These are phyloP conservation scores for Hymenochirus boettgeri DNA, from an alignment of 2,113 vertebrate species.

Conservation along the genomic window DNA sequence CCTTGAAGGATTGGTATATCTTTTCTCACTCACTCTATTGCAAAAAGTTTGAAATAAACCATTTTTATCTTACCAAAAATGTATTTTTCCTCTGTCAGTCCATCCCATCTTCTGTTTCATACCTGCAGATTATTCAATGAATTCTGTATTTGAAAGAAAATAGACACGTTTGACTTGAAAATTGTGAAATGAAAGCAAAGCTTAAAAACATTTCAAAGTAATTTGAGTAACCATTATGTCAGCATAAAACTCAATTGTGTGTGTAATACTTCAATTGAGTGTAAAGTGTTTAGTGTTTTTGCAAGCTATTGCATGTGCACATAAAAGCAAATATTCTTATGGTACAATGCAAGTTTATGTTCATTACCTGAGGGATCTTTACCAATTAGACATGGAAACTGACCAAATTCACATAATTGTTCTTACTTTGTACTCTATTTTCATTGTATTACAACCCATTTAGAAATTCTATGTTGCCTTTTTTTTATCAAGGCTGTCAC, in stretches of 20 bases:
- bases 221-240: conserved; percentile 25
- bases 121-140: conserved; percentile 8
- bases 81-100: too few species aligned
- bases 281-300: conserved; percentile 13
- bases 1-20: too few species aligned
- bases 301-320: conserved; percentile 1
- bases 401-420: neutral
- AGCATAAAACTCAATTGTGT: conserved; percentile 33
- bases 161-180: neutral
- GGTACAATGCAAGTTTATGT: neutral
- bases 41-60: too few species aligned
- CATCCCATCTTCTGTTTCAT: too few species aligned
- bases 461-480: neutral
- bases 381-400: neutral
- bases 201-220: conserved; percentile 26
- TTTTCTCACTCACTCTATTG: too few species aligned
- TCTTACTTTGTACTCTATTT: neutral
- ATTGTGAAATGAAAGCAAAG: neutral
- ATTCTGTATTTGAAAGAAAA: conserved; percentile 14
- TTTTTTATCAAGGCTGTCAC: neutral
- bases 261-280: conserved; percentile 35
- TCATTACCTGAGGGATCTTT: neutral
- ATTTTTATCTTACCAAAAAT: too few species aligned
- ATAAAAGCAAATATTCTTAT: conserved; percentile 9
- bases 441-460: neutral